Percentiles rank a stretch among this genome's conserved stretches.
phyloP scores from a whole-genome alignment of 2,113 vertebrate genomes.

The Dinomys branickii region DNA sequence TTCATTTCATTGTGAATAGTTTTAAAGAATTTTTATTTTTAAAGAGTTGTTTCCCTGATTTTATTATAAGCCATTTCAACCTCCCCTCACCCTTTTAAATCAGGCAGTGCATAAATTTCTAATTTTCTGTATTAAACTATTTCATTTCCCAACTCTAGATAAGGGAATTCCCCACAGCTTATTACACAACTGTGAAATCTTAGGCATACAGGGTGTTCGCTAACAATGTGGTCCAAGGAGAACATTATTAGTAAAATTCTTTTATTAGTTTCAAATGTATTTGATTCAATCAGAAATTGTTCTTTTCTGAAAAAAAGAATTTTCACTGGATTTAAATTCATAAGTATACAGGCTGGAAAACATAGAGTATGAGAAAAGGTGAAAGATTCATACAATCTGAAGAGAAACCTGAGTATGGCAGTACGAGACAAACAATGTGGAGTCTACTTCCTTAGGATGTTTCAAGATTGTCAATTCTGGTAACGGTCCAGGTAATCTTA shows the following conservation, averaged over 20 bases:
- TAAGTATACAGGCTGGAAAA: neutral
- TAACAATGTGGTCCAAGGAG: neutral
- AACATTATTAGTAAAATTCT: neutral
- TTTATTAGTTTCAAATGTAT: conserved; percentile 16
- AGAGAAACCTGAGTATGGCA: too few species aligned
- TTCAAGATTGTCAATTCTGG: neutral
- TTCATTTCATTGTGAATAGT: neutral
- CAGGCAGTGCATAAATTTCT: neutral
- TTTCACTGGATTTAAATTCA: neutral
- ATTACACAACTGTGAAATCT: neutral
- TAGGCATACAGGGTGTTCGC: neutral
- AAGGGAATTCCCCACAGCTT: neutral
- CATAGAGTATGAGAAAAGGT: neutral
- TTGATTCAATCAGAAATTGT: neutral
- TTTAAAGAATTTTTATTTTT: conserved; percentile 1
- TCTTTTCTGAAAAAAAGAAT: neutral
- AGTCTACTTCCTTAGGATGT: neutral
- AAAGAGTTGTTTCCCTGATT: neutral
- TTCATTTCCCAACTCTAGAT: conserved; percentile 16
- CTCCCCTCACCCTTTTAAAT: neutral
- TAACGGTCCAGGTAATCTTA: neutral
- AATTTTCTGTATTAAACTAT: conserved; percentile 19
- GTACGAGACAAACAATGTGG: neutral
- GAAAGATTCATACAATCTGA: too few species aligned
- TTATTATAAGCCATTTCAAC: neutral